A percentile compares a stretch with the other conserved stretches of the same genome.
Evolutionary conservation across 1,140 invertebrate species (phyloP).

Genomic region (Cheumatopsyche charites): DNA sequence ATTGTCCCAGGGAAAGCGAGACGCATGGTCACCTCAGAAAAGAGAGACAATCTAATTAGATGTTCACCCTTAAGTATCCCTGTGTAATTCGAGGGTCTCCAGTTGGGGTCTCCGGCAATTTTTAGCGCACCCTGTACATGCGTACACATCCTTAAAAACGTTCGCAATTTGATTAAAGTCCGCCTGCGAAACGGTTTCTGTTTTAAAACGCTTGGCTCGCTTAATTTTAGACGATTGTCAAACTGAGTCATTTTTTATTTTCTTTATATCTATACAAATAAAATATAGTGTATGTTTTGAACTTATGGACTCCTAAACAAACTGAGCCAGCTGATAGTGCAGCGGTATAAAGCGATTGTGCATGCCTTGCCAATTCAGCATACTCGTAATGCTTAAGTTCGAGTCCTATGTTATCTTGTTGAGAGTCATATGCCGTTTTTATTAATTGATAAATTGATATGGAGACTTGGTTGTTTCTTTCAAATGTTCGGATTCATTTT

Average conservation of each 20-base stretch:
- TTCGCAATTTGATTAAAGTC: slow-evolving; percentile 20
- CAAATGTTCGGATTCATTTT: too few relatives aligned
- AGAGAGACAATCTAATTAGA: slow-evolving; percentile 15
- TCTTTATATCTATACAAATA: background rate
- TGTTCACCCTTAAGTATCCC: slow-evolving; percentile 18
- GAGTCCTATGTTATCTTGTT: too few relatives aligned
- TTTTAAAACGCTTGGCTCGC: background rate
- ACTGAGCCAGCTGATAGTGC: too few relatives aligned
- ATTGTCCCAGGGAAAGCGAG: too few relatives aligned
- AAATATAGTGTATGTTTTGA: background rate
- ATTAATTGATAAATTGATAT: too few relatives aligned
- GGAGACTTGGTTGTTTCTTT: too few relatives aligned
- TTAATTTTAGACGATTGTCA: background rate
- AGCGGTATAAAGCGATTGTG: too few relatives aligned
- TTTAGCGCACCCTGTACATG: background rate
- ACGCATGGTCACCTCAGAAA: slow-evolving; percentile 6
- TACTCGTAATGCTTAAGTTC: too few relatives aligned
- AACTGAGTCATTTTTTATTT: background rate
- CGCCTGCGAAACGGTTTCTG: background rate
- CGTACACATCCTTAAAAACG: background rate
- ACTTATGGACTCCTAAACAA: background rate
- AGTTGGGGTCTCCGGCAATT: background rate
- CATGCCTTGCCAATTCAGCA: too few relatives aligned
- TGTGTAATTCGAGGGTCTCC: slow-evolving; percentile 23
- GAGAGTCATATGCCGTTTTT: too few relatives aligned